Evolutionary conservation across 92 coral and sea anemone species (phyloP).

Genomic region (Pocillopora grandis): DNA sequence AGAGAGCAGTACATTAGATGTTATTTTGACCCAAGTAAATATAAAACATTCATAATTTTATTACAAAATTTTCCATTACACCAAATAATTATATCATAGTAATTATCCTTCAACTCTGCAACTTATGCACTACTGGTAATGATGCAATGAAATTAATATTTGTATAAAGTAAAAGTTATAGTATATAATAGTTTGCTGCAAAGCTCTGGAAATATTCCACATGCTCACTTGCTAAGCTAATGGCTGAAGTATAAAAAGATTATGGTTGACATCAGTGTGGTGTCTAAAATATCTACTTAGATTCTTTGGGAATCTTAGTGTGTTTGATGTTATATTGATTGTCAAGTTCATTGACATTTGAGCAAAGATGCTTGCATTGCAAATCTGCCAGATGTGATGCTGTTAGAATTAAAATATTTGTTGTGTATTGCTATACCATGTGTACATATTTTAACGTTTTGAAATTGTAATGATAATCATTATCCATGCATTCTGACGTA

Average conservation of each 20-base stretch:
- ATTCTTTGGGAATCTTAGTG: constrained; percentile 17
- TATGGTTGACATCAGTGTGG: background rate
- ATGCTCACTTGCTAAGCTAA: constrained; percentile 20
- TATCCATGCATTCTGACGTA: constrained; percentile 20
- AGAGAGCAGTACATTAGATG: constrained; percentile 4
- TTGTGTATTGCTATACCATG: background rate
- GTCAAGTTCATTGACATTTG: constrained; percentile 8
- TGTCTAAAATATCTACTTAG: background rate
- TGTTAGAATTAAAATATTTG: constrained; percentile 4
- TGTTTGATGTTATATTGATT: background rate
- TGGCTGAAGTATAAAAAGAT: background rate
- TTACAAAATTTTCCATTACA: too few species aligned
- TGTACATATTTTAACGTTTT: constrained; percentile 2
- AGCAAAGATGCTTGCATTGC: background rate
- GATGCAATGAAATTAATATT: constrained; percentile 1
- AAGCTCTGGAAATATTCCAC: constrained; percentile 6
- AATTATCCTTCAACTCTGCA: background rate
- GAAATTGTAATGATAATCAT: background rate
- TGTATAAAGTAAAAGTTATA: constrained; percentile 16
- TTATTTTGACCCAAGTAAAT: background rate
- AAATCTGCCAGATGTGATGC: background rate
- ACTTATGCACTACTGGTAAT: background rate
- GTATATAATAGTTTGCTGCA: constrained; percentile 12
- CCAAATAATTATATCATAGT: background rate
- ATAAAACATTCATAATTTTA: too few species aligned